Conservation (phyloP, 2,797 vertebrate genomes). For the Sebastes melanostomus region DNA sequence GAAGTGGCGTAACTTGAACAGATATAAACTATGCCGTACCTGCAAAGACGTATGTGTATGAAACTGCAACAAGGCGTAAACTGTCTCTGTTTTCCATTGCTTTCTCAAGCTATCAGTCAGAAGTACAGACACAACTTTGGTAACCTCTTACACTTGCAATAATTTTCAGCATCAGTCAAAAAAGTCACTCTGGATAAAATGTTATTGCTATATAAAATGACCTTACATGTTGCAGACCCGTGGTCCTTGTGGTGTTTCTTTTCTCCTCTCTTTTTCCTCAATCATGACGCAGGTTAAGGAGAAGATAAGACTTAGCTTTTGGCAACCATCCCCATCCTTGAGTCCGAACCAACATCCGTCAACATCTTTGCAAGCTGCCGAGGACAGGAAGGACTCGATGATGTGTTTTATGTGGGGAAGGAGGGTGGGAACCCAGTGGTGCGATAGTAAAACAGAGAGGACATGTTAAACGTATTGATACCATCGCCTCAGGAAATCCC, state of each 20-base stretch:
- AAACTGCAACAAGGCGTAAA: neutral
- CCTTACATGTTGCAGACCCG: neutral
- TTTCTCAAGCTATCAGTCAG: neutral
- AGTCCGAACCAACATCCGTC: slow-evolving; percentile 52
- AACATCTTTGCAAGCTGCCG: slow-evolving; percentile 76
- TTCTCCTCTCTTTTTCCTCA: neutral
- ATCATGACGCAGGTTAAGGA: slow-evolving; percentile 30
- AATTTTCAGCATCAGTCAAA: neutral
- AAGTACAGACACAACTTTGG: neutral
- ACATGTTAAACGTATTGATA: slow-evolving; percentile 82
- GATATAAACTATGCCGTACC: neutral
- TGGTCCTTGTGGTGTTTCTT: neutral
- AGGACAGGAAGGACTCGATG: slow-evolving; percentile 72
- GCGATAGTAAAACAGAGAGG: slow-evolving; percentile 75
- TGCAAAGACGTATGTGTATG: neutral
- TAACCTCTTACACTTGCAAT: neutral
- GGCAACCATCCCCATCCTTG: slow-evolving; percentile 30
- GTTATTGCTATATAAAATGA: neutral
- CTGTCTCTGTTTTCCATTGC: neutral
- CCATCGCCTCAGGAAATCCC: slow-evolving; percentile 80
- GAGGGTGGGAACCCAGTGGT: slow-evolving; percentile 67
- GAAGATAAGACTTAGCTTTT: slow-evolving; percentile 35
- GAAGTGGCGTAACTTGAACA: no score
- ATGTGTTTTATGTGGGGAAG: slow-evolving; percentile 81
- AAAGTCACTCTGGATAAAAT: slow-evolving; percentile 1